Percentiles rank a stretch among this genome's conserved stretches.
Conservation (phyloP, 2,113 vertebrate genomes). For the Poicephalus meyeri region DNA sequence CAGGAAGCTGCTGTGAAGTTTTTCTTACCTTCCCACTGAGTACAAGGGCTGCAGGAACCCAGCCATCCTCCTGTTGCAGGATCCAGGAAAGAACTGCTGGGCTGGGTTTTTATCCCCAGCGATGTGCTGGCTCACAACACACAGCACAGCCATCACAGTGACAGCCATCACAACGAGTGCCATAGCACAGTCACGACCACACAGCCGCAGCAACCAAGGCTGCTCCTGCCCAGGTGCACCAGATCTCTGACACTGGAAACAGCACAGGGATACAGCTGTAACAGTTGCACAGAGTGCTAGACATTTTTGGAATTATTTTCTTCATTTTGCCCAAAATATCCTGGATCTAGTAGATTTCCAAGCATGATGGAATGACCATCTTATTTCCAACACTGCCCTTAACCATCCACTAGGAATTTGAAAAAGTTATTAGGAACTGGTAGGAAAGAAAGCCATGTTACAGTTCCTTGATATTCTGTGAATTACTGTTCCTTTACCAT, state of each 20-base stretch:
- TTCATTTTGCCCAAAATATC: not conserved
- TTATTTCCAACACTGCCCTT: not conserved
- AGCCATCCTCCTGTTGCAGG: not conserved
- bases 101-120: accelerated
- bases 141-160: not conserved
- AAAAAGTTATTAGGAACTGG: not conserved
- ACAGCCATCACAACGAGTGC: not conserved
- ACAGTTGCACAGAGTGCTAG: not conserved
- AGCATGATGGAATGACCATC: not conserved
- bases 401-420: not conserved
- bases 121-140: accelerated
- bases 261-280: not conserved
- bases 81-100: not conserved
- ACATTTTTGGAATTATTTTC: not conserved
- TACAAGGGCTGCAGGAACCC: not conserved
- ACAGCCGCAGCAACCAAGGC: not conserved
- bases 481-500: not conserved
- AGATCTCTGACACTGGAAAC: no score
- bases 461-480: not conserved
- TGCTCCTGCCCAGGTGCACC: not conserved
- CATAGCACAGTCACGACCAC: not conserved
- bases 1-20: not conserved
- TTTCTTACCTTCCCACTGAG: not conserved
- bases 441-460: not conserved
- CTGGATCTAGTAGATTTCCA: not conserved